A percentile compares a stretch with the other conserved stretches of the same genome.
Conservation (phyloP, 2,113 vertebrate species). For the Gila orcuttii region DNA sequence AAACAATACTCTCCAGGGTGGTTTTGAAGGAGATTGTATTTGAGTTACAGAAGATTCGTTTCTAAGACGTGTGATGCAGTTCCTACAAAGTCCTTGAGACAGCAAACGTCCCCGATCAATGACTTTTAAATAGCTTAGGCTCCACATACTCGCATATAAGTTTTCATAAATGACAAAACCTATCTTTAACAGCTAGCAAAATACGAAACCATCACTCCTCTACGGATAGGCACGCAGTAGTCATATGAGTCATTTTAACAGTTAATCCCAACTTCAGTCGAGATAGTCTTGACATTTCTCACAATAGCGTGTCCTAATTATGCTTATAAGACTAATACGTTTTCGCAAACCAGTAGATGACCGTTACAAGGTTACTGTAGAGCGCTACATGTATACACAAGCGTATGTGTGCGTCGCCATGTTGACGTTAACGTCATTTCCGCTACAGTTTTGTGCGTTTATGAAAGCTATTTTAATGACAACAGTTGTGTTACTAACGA, state of each 20-base stretch:
- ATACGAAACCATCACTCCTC: neutral
- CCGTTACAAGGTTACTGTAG: slow-evolving; percentile 5
- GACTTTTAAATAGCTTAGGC: neutral
- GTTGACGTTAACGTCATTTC: neutral
- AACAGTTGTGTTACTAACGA: neutral
- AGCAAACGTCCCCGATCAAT: neutral
- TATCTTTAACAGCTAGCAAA: neutral
- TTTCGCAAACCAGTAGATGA: neutral
- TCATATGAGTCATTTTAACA: neutral
- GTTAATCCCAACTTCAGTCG: neutral
- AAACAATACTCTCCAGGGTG: slow-evolving; percentile 87
- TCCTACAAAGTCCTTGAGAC: slow-evolving; percentile 5
- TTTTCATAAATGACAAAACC: neutral
- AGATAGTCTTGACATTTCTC: neutral
- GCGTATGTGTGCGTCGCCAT: slow-evolving; percentile 8
- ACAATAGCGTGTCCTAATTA: neutral
- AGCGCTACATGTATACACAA: neutral
- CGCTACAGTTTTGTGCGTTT: neutral
- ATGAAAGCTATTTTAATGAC: neutral
- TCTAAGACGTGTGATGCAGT: neutral
- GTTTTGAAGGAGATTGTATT: slow-evolving; percentile 55
- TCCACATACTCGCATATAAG: slow-evolving; percentile 28
- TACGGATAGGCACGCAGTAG: neutral
- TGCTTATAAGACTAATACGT: neutral
- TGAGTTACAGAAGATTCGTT: neutral